Percentiles rank a stretch among this genome's conserved stretches.
phyloP scores from a whole-genome alignment of 2,113 vertebrate species.

The Lepisosteus osseus region DNA sequence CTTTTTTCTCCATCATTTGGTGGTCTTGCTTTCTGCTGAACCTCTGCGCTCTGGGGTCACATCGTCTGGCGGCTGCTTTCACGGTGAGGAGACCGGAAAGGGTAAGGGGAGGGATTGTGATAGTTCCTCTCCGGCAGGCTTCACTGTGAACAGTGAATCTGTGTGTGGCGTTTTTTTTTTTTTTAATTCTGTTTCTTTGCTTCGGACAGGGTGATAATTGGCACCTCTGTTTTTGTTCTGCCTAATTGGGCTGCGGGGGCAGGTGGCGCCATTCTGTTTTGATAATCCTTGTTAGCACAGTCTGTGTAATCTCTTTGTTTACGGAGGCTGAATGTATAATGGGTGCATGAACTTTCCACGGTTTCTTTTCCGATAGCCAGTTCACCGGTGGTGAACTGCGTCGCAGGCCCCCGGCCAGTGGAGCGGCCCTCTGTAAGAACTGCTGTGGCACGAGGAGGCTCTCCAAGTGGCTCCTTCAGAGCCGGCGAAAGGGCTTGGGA shows the following conservation, averaged over 20 bases:
- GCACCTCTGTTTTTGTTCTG: conserved; percentile 73
- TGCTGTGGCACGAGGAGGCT: not conserved
- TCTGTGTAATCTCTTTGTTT: conserved; percentile 86
- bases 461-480: not conserved
- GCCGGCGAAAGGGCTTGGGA: not conserved
- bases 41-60: too few relatives aligned
- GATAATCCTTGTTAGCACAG: conserved; percentile 81
- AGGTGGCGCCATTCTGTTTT: conserved; percentile 82
- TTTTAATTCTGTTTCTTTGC: conserved; percentile 38
- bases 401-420: conserved; percentile 16
- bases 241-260: conserved; percentile 83
- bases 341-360: conserved; percentile 79
- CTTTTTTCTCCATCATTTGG: too few relatives aligned
- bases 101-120: too few relatives aligned
- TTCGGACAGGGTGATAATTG: conserved; percentile 72
- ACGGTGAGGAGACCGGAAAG: too few relatives aligned
- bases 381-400: conserved; percentile 61
- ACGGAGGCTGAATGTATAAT: conserved; percentile 79
- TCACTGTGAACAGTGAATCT: conserved; percentile 47
- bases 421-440: not conserved
- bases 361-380: conserved; percentile 54
- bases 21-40: too few relatives aligned
- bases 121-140: conserved; percentile 21
- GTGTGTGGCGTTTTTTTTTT: conserved; percentile 36
- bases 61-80: too few relatives aligned